Percentiles rank a stretch among this genome's conserved stretches.
These are phyloP conservation scores for Antechinus stuartii DNA, from an alignment of 2,113 vertebrate genomes.

Conservation along the genomic window DNA sequence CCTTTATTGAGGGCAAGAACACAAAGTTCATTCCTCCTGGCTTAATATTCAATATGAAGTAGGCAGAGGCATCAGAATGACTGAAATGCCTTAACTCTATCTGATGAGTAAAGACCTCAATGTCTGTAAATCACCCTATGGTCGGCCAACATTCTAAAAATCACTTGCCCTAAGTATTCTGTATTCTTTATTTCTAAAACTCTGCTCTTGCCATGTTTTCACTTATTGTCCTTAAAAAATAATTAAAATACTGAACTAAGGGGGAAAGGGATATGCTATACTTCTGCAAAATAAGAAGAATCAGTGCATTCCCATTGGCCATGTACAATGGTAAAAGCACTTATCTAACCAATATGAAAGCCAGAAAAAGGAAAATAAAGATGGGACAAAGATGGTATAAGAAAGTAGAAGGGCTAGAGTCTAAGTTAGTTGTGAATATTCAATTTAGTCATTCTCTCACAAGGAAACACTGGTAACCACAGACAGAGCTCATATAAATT, in stretches of 20 bases:
- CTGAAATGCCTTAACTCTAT: not conserved
- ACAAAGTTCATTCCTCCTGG: not conserved
- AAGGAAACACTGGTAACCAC: constrained; percentile 36
- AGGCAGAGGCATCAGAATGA: not conserved
- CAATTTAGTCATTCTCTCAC: constrained; percentile 19
- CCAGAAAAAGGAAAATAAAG: not conserved
- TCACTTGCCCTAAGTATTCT: not conserved
- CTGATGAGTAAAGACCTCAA: not conserved
- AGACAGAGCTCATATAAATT: constrained; percentile 39
- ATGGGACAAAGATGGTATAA: not conserved
- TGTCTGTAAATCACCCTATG: not conserved
- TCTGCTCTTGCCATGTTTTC: not conserved
- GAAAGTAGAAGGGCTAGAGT: not conserved
- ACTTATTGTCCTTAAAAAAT: not conserved
- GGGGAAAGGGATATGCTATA: not conserved
- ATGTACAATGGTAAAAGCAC: not conserved
- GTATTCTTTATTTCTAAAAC: not conserved
- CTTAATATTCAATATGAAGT: not conserved
- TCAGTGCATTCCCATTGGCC: not conserved
- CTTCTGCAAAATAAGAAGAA: not conserved
- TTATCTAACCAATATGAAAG: not conserved
- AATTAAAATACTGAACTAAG: not conserved
- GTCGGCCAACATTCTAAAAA: not conserved
- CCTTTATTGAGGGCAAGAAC: not conserved
- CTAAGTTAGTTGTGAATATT: not conserved